Evolutionary conservation across 2,797 vertebrate species (phyloP).

Genomic region (Synaphobranchus kaupii): DNA sequence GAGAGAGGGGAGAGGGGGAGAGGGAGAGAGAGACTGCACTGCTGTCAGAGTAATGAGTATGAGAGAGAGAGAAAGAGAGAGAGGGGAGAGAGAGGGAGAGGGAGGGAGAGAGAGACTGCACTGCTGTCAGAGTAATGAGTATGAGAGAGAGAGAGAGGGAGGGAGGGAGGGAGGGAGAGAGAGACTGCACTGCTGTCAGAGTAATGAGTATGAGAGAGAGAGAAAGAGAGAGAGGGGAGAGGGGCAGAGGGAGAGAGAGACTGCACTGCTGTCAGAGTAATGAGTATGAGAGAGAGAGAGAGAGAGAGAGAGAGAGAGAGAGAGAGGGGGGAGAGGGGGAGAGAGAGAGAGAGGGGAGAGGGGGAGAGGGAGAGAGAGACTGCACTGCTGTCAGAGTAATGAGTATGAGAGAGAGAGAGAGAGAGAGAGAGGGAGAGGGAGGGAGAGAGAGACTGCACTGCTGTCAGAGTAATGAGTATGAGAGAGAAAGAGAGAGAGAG

Average conservation of each 20-base stretch:
- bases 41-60: no score
- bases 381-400: neutral
- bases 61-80: no score
- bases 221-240: neutral
- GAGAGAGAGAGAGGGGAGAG: neutral
- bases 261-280: no score
- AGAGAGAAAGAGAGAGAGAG: neutral
- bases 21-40: neutral
- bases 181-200: no score
- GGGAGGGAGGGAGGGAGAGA: neutral
- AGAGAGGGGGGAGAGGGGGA: neutral
- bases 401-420: neutral
- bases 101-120: neutral
- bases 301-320: neutral
- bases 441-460: neutral
- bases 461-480: no score
- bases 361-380: neutral
- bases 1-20: neutral
- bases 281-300: neutral
- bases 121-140: neutral
- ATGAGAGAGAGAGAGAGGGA: neutral
- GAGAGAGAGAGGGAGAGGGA: neutral
- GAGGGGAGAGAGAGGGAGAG: neutral
- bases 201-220: no score
- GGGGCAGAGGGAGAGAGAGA: neutral